Evolutionary conservation across 2,797 vertebrate genomes (phyloP).

Genomic region (Molossus alvarezi): DNA sequence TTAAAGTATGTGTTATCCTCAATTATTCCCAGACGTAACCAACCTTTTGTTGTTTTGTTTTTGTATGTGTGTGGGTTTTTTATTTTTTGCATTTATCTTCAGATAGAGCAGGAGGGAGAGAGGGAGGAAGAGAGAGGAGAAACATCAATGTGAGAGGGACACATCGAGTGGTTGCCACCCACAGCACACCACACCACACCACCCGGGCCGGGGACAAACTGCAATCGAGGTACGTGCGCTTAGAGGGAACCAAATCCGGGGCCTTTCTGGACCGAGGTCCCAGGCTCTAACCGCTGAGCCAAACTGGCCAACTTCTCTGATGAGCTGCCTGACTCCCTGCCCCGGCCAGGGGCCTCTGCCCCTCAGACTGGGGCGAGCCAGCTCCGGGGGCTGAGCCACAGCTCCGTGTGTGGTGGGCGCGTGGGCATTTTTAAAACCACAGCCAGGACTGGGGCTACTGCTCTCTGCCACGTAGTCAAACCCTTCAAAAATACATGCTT

Average conservation of each 20-base stretch:
- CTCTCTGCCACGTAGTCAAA: background rate
- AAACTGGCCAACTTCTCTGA: background rate
- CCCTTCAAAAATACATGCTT: background rate
- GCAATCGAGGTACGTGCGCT: no score
- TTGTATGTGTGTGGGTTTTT: background rate
- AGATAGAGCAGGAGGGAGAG: no score
- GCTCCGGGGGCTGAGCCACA: background rate
- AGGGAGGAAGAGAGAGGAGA: no score
- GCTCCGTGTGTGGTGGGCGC: background rate
- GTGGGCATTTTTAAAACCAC: background rate
- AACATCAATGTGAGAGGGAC: no score
- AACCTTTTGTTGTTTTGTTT: background rate
- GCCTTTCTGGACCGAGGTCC: no score
- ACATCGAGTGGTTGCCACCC: no score
- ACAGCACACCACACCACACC: no score
- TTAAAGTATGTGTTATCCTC: background rate
- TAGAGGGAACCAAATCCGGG: no score
- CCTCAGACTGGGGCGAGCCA: rapidly evolving
- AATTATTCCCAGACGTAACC: background rate
- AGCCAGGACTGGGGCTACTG: background rate
- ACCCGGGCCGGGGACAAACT: no score
- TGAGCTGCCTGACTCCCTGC: background rate
- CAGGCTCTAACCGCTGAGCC: no score
- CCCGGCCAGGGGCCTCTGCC: background rate
- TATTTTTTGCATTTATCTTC: no score